These are phyloP conservation scores for Sebastes nivosus DNA, from an alignment of 2,797 vertebrate genomes.

Conservation along the genomic window DNA sequence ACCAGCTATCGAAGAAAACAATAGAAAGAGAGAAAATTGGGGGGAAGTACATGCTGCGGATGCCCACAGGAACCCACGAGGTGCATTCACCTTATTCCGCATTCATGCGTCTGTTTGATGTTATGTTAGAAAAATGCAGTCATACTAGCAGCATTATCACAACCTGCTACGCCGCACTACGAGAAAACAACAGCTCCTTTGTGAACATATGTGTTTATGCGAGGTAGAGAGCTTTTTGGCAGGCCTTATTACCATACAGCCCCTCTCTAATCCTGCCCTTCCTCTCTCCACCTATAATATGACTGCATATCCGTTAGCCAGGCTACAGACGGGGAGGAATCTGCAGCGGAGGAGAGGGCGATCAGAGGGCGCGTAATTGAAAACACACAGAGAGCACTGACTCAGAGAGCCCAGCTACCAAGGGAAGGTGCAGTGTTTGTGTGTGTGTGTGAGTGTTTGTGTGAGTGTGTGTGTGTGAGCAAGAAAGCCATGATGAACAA, in stretches of 20 bases:
- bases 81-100: constrained; percentile 38
- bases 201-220: constrained; percentile 60
- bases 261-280: constrained; percentile 65
- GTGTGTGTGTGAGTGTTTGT: neutral
- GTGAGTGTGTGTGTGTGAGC: constrained; percentile 23
- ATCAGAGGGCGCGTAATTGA: constrained; percentile 81
- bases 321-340: constrained; percentile 56
- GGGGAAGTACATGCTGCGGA: constrained; percentile 20
- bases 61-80: constrained; percentile 20
- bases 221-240: constrained; percentile 53
- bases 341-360: constrained; percentile 66
- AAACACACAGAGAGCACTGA: constrained; percentile 80
- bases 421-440: constrained; percentile 65
- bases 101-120: constrained; percentile 32
- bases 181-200: constrained; percentile 67
- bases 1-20: constrained; percentile 27
- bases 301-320: constrained; percentile 58
- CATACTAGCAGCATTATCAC: constrained; percentile 40
- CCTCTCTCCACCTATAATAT: constrained; percentile 68
- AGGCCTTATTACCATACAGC: constrained; percentile 55
- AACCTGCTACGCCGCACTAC: constrained; percentile 36
- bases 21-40: constrained; percentile 35
- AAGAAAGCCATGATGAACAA: constrained; percentile 76
- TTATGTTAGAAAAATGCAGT: constrained; percentile 53
- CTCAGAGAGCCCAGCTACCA: constrained; percentile 76